Evolutionary conservation across 2,888 invertebrate genomes (phyloP), one percentile per base, ranked within the genome.

Genomic region (Sialis fuliginosa): DNA sequence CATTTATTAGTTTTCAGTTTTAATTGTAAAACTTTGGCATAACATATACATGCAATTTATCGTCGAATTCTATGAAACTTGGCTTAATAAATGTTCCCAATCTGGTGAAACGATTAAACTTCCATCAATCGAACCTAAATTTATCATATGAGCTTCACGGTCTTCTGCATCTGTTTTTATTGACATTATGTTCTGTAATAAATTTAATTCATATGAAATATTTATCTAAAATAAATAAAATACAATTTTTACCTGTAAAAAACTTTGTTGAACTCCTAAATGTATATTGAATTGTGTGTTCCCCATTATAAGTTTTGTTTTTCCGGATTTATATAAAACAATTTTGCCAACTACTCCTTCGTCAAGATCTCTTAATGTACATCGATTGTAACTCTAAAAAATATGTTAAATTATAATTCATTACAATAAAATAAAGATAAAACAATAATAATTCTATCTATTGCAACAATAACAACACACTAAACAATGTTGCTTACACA

Each of bases 321-420:
- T 67, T 0, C 77, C 77, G 0, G 77, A 77, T 39, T 69, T 70
- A 54, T 72, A 75, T 10, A 75, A 66, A 35, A 69, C 56, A 50
- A 77, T 59, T 53, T 71, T 74, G 0, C 77, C 77, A 33, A 77
- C 68, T 51, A 68, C 68, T 1, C 77, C 77, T 52, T 77, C 77
- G 50, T 72, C 71, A 53, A 76, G 52, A 46, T 69, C 67, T 0
- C 62, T 53, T 9, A 71, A 53, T 2, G 63, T 60, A 54, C 71
- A 70, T 50, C 60, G 57, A 46, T 57, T 61, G 39, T 66, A 65
- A 10, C 49, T 55, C 66, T 67, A 54, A 37, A 55, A 54, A 48
- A 46, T 40, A 39, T 13, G 43, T 13, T 31, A 45, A n/a, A 47
- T 35, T 45, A 40, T 8, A 13, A 22, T 22, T 22, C 44, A 46